phyloP scores from a whole-genome alignment of 2,113 vertebrate species.

The Anser brachyrhynchus region DNA sequence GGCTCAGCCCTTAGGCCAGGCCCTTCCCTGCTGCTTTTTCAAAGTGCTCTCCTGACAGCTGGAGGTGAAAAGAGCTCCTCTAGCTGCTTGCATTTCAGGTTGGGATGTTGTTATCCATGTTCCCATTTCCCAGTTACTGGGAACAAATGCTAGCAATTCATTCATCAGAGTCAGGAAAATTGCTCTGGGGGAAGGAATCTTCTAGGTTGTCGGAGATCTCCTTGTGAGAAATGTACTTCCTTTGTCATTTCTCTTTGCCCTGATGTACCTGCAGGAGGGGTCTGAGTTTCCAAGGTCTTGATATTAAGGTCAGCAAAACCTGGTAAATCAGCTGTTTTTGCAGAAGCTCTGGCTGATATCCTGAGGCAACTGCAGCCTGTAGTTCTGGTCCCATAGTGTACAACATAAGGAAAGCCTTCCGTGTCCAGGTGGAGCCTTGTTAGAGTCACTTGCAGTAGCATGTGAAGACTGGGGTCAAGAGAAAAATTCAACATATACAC shows the following conservation, averaged over 20 bases:
- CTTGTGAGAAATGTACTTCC: neutral
- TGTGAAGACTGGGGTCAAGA: neutral
- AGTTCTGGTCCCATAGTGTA: neutral
- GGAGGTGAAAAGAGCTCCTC: neutral
- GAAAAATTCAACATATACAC: neutral
- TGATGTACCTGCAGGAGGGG: neutral
- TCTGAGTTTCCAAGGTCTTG: neutral
- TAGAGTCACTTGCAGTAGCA: neutral
- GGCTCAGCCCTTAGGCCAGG: neutral
- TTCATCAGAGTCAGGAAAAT: too few relatives aligned
- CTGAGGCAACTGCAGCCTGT: neutral
- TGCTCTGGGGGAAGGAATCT: neutral
- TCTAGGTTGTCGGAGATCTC: neutral
- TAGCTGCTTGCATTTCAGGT: neutral
- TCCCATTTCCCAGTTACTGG: neutral
- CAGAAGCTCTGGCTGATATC: neutral
- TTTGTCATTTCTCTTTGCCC: neutral
- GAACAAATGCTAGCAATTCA: neutral
- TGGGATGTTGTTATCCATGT: neutral
- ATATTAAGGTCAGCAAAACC: neutral
- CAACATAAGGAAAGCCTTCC: rapidly evolving
- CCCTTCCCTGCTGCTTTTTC: neutral
- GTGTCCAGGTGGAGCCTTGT: rapidly evolving
- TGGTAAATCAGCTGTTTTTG: neutral
- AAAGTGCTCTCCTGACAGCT: neutral